These are phyloP conservation scores for Magallana ariakensis DNA, from an alignment of 1,140 invertebrate species.

Conservation along the genomic window DNA sequence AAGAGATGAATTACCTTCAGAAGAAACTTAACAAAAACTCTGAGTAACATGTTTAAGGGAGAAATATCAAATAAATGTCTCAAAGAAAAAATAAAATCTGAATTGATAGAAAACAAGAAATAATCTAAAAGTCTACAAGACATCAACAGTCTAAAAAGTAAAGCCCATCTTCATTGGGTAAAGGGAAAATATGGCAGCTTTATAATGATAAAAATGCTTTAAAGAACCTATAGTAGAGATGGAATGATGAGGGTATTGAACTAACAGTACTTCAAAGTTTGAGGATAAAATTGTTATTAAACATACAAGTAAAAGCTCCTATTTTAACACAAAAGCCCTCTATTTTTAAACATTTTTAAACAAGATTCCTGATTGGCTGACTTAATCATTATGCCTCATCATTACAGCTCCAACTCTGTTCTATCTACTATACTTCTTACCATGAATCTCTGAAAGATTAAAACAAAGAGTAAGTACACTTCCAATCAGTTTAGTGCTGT, in stretches of 20 bases:
- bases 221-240: background rate
- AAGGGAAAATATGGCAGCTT: too few species aligned
- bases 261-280: too few species aligned
- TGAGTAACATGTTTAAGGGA: background rate
- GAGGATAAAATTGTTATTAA: too few species aligned
- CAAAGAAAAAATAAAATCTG: background rate
- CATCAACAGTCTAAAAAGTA: background rate
- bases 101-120: background rate
- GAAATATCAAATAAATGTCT: background rate
- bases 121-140: background rate
- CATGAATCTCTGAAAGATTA: conserved; percentile 21
- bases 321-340: too few species aligned
- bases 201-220: background rate
- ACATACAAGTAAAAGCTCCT: too few species aligned
- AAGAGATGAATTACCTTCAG: background rate
- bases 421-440: background rate
- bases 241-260: background rate
- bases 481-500: background rate
- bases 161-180: too few species aligned
- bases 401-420: background rate
- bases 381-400: background rate
- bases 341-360: too few species aligned
- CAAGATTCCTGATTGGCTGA: background rate
- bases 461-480: background rate
- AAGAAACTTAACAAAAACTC: background rate